Evolutionary conservation across 2,888 invertebrate species (phyloP).

Genomic region (Idaea biselata): DNA sequence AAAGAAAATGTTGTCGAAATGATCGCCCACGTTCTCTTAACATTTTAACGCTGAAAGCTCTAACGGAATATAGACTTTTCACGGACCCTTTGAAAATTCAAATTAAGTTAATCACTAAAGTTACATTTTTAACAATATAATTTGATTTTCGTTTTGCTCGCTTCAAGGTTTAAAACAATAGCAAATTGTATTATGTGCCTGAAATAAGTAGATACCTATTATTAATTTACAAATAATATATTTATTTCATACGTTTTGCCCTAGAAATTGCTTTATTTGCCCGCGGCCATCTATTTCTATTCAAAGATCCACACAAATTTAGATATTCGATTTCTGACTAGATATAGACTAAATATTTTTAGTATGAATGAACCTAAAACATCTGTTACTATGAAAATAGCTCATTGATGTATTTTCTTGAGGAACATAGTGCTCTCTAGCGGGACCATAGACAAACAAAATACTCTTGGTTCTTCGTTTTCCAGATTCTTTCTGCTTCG

Average conservation of each 20-base stretch:
- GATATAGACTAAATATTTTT: background rate
- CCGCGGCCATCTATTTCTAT: no score
- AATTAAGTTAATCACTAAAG: background rate
- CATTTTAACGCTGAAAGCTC: slow-evolving; percentile 22
- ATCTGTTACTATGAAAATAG: background rate
- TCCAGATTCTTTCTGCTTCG: slow-evolving; percentile 87
- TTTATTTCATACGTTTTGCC: no score
- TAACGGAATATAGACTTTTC: slow-evolving; percentile 3
- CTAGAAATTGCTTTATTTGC: no score
- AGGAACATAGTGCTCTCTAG: background rate
- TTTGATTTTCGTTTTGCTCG: background rate
- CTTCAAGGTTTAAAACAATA: background rate
- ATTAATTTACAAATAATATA: no score
- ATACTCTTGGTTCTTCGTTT: slow-evolving; percentile 9
- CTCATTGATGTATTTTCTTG: background rate
- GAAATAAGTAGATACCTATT: no score
- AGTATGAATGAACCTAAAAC: slow-evolving; percentile 6
- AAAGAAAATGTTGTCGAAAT: slow-evolving; percentile 41
- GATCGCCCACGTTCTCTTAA: slow-evolving; percentile 36
- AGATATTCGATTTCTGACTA: background rate
- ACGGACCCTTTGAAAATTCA: slow-evolving; percentile 4
- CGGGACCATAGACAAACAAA: slow-evolving; percentile 1
- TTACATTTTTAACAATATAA: background rate
- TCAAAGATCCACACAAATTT: background rate
- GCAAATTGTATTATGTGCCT: no score